Conservation (phyloP, 2,797 vertebrate genomes). For the Sebastolobus alascanus region DNA sequence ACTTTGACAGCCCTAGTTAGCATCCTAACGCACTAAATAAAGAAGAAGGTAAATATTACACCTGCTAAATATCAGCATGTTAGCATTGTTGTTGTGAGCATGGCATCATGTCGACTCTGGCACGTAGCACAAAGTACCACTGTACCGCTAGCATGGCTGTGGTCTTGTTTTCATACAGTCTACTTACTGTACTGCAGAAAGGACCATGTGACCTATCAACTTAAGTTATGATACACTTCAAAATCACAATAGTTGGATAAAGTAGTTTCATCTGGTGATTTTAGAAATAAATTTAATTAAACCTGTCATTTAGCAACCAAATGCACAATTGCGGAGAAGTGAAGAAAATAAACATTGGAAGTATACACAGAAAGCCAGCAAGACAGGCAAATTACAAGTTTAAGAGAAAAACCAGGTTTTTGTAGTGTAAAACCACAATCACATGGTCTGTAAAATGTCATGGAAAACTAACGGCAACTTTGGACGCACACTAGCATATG, state of each 20-base stretch:
- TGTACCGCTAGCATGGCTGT: neutral
- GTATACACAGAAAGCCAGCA: slow-evolving; percentile 22
- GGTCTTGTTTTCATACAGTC: neutral
- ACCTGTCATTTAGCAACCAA: neutral
- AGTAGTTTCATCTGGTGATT: neutral
- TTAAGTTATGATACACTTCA: neutral
- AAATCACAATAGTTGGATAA: neutral
- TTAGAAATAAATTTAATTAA: neutral
- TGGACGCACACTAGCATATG: slow-evolving; percentile 34
- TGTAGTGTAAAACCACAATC: slow-evolving; percentile 59
- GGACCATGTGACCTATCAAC: neutral
- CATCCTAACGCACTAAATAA: no score
- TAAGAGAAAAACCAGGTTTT: slow-evolving; percentile 46
- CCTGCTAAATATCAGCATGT: no score
- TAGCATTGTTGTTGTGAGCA: no score
- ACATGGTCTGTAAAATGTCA: slow-evolving; percentile 59
- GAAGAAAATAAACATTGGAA: slow-evolving; percentile 16
- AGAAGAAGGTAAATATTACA: no score
- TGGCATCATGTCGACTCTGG: neutral
- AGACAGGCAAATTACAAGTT: slow-evolving; percentile 48
- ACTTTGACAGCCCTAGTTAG: no score
- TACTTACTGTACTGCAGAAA: neutral
- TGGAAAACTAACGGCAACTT: slow-evolving; percentile 59
- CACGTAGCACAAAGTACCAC: neutral
- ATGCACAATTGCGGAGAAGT: slow-evolving; percentile 3